These are phyloP conservation scores for Porites rus DNA, from an alignment of 92 coral and sea anemone species.

Conservation along the genomic window DNA sequence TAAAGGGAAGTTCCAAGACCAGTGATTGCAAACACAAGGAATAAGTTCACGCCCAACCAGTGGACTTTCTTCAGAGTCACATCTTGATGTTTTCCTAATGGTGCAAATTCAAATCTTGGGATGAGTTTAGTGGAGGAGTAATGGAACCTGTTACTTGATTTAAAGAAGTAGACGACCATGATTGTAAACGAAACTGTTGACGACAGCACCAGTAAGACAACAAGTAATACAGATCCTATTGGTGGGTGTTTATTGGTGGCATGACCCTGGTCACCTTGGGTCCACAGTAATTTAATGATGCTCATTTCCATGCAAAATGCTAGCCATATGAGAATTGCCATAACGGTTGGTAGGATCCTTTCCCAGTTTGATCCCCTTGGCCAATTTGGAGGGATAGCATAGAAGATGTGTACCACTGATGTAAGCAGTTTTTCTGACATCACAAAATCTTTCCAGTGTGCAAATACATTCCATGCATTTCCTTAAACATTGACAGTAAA, in stretches of 20 bases:
- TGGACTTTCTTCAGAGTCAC: slow-evolving; percentile 48
- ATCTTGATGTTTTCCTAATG: slow-evolving; percentile 59
- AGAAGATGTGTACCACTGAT: slow-evolving; percentile 39
- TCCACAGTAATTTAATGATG: slow-evolving; percentile 60
- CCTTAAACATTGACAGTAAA: background rate
- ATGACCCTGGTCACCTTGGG: background rate
- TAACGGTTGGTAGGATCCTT: slow-evolving; percentile 15
- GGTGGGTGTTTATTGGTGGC: slow-evolving; percentile 32
- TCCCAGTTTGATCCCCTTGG: slow-evolving; percentile 18
- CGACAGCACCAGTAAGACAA: slow-evolving; percentile 53
- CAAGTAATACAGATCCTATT: slow-evolving; percentile 62
- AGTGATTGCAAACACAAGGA: slow-evolving; percentile 52
- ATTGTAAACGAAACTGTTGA: slow-evolving; percentile 67
- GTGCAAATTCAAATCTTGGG: slow-evolving; percentile 63
- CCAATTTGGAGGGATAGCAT: slow-evolving; percentile 68
- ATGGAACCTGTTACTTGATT: slow-evolving; percentile 43
- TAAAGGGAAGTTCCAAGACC: slow-evolving; percentile 42
- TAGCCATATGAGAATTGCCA: slow-evolving; percentile 53
- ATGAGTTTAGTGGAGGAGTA: slow-evolving; percentile 57
- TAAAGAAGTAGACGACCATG: slow-evolving; percentile 65
- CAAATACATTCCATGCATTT: background rate
- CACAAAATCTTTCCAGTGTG: slow-evolving; percentile 29
- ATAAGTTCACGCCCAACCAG: slow-evolving; percentile 54
- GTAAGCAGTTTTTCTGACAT: slow-evolving; percentile 59
- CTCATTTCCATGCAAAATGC: slow-evolving; percentile 65